Base-by-base conservation (phyloP, 2,113 vertebrate species). In the Podarcis cretensis region DNA sequence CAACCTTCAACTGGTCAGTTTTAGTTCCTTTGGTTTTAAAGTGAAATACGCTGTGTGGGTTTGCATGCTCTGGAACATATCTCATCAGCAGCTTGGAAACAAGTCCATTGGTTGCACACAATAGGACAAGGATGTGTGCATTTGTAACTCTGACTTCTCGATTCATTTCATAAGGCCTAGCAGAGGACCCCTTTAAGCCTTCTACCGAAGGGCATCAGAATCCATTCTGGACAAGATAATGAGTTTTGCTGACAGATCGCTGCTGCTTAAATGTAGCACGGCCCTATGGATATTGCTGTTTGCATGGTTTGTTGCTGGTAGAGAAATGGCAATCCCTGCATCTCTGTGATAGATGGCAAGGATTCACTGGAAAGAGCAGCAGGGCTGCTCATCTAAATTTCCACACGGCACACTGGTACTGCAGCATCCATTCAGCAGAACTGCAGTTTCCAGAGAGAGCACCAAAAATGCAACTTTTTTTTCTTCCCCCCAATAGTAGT, bases 21-120 rank as follows among this genome's bases (percentile, higher is more conserved):
- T 66, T n/a, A 81, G 6, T 71, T 57, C 54, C 54, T 85, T 80
- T 43, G 43, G 71, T 85, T 90, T 88, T 75, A 21, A 54, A 54
- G 48, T 74, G 37, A 75, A 77, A 30, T 10, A 8, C 20, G 10
- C 30, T 76, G 32, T 23, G 9, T 88, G 71, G 30, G 54, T 63
- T 48, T 8, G 57, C 43, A 71, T 4, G n/a, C 14, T 18, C 21
- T 5, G 7, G 43, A 76, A 32, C 2, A 13, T 35, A 8, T 76
- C 13, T 83, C n/a, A 68, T 35, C 14, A 83, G 14, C 40, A 84
- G 63, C 81, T 68, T 77, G 27, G 23, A 35, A 66, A 57, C 37
- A 83, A 57, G 25, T 69, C 30, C 4, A 4, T n/a, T 21, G n/a
- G 59, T 86, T 35, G 12, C n/a, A 68, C 40, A 35, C n/a, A 78